Base-by-base conservation (phyloP, 2,888 invertebrate genomes). In the Steinernema scapterisci region DNA sequence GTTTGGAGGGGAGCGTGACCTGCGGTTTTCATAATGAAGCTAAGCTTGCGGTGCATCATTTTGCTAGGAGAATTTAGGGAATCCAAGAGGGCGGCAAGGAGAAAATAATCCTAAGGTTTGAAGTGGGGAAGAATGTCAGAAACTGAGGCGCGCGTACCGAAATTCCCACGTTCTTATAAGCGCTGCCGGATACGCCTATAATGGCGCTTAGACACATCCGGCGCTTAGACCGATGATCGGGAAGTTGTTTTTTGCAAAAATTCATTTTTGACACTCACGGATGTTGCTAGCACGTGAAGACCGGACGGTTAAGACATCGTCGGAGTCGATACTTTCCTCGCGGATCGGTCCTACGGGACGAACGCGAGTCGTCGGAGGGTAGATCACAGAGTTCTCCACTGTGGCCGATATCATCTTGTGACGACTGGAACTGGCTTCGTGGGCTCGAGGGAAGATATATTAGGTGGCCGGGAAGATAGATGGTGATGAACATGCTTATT, bases 1-100 rank as follows among this genome's bases (percentile, higher is more conserved):
- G 46, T n/a, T n/a, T n/a, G n/a, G n/a, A 6, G 38, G 9, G 52
- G 21, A n/a, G 23, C 21, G 19, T 63, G 9, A 44, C 73, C 27
- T 56, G 56, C 73, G 11, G 73, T 73, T 25, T 54, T 56, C 73
- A 25, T 27, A 23, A 73, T 54, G 27, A 73, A 31, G 73, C 73
- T 54, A 27, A 54, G 21, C 43, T 43, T 27, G 43, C 73, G 46
- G 1, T 73, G 73, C 45, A 63, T 63, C 63, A 63, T 38, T 27
- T 31, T 63, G 27, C 6, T 16, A 7, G 13, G 63, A 16, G 16
- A 63, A 38, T 25, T 7, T 6, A 31, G 63, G 48, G 48, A n/a
- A n/a, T n/a, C n/a, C n/a, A n/a, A n/a, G n/a, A 45, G 45, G 45
- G 7, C 45, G 13, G 45, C 45, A 45, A 7, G 7, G 45, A 45